Evolutionary conservation across 2,888 invertebrate species (phyloP), one percentile per base, ranked within the genome.

Genomic region (Aquatica leii): DNA sequence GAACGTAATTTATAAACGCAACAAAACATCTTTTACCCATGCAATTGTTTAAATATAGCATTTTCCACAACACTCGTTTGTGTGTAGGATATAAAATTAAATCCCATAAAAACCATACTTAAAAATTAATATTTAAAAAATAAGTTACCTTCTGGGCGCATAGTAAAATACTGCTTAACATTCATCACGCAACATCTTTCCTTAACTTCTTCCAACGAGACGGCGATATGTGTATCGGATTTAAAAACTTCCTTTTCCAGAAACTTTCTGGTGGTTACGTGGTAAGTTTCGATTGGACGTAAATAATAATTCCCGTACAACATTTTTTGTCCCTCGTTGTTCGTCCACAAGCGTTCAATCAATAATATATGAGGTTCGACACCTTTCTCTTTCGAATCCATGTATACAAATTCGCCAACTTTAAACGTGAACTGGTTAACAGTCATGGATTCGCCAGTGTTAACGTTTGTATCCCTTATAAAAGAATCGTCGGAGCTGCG

Each of bases 201-300:
- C 15, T 90, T 84, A 9, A 98, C 89, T 74, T 94, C 92, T 63
- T 91, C 91, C 70, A 97, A 84, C 0, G 95, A 93, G 21, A 94
- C 87, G 1, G 92, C 90, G 71, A 93, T 90, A 71, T 93, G 92
- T 55, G 91, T 88, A 73, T 97, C 97, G 62, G 95, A 97, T 81
- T 97, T 95, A 80, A 99, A 98, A 49, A 99, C 93, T 79, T 98
- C 98, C 82, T 95, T 95, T 73, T 97, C 94, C 0, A 98, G 85
- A 82, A 99, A 99, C 82, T 96, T 97, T 72, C 98, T 87, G 0
- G 96, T 95, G 9, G 95, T 92, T 5, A 97, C 87, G 82, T 99
- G 98, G 83, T 91, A 98, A 0, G 99, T 99, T 82, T 99, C 98
- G 74, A 93, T 92, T 0, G 98, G 98, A 57, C 97, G 87, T 69